These are phyloP conservation scores for Gastrophryne carolinensis DNA, from an alignment of 2,797 vertebrate species.

Conservation along the genomic window DNA sequence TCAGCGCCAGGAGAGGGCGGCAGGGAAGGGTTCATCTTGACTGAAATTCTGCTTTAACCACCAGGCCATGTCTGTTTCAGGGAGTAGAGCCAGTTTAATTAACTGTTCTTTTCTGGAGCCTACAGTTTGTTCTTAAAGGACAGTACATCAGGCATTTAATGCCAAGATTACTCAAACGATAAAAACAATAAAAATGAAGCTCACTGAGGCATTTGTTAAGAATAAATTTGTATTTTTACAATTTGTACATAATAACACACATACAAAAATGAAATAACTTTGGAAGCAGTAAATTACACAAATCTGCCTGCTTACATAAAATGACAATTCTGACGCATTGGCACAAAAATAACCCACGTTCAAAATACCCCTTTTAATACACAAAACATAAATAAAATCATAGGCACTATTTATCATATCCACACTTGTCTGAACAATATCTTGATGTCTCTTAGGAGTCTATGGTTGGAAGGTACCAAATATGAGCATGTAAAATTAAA, in stretches of 20 bases:
- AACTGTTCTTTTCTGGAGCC: no score
- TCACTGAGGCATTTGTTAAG: no score
- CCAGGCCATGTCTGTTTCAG: no score
- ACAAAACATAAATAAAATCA: slow-evolving; percentile 87
- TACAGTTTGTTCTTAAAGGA: no score
- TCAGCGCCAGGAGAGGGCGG: no score
- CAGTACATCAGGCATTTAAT: no score
- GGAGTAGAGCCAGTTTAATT: no score
- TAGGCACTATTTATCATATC: slow-evolving; percentile 94
- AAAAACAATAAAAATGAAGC: no score
- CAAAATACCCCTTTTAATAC: slow-evolving; percentile 75
- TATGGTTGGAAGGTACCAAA: slow-evolving; percentile 20
- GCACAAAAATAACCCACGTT: slow-evolving; percentile 85
- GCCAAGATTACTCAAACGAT: no score
- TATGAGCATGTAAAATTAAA: neutral
- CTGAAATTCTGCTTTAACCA: no score
- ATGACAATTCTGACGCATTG: slow-evolving; percentile 81
- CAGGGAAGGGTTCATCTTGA: no score
- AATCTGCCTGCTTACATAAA: slow-evolving; percentile 78
- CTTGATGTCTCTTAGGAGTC: slow-evolving; percentile 53
- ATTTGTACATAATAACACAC: slow-evolving; percentile 75
- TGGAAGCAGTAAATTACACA: slow-evolving; percentile 72
- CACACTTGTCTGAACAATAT: slow-evolving; percentile 64
- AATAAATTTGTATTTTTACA: slow-evolving; percentile 77
- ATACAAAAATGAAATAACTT: slow-evolving; percentile 79